phyloP scores from a whole-genome alignment of 2,113 vertebrate genomes.

The Eptesicus fuscus region DNA sequence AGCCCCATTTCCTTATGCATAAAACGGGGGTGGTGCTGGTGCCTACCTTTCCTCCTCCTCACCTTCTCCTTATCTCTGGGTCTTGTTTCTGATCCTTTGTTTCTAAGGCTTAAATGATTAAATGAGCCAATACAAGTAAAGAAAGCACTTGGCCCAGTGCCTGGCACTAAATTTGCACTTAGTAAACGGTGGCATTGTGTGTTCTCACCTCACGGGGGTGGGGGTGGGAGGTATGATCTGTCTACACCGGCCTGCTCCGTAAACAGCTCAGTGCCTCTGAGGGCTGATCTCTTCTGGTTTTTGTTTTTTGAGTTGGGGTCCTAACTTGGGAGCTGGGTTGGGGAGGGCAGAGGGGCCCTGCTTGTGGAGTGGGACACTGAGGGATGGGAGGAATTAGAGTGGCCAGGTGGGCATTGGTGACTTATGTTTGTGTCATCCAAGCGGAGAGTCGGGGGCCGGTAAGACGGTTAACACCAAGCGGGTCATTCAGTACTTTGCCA shows the following conservation, averaged over 20 bases:
- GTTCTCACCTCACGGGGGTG: background rate
- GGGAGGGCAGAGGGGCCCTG: background rate
- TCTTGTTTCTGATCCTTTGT: background rate
- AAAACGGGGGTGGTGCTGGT: background rate
- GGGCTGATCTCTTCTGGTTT: background rate
- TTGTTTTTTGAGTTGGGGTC: background rate
- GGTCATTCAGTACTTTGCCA: slow-evolving; percentile 99
- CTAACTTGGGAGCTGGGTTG: background rate
- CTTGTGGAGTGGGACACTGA: background rate
- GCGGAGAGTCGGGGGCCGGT: slow-evolving; percentile 98
- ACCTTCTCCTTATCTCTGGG: no score
- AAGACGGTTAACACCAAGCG: slow-evolving; percentile 99
- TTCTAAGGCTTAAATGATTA: background rate
- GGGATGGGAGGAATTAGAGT: background rate
- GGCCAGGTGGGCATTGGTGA: slow-evolving; percentile 51
- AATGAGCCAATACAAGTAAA: background rate
- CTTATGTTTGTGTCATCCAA: slow-evolving; percentile 87
- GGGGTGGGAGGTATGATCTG: rapidly evolving
- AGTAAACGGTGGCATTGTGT: background rate
- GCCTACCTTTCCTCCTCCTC: background rate
- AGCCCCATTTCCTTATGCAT: background rate
- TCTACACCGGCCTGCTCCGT: background rate
- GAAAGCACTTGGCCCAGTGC: background rate
- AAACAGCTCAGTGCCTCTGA: background rate
- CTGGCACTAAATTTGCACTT: background rate